These are phyloP conservation scores for Fistularia tabacaria DNA, from an alignment of 2,797 vertebrate species.

Conservation along the genomic window DNA sequence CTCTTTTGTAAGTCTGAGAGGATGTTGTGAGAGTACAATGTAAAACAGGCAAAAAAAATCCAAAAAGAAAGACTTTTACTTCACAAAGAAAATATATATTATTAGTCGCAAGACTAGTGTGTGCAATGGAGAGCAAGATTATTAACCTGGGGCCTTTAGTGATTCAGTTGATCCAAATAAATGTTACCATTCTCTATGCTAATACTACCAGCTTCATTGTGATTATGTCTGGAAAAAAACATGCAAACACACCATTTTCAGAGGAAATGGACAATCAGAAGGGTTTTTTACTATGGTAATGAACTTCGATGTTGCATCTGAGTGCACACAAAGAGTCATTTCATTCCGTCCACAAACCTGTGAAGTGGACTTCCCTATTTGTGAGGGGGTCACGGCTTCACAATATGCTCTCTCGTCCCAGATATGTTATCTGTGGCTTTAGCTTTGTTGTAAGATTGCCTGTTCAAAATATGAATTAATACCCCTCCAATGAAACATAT, in stretches of 20 bases:
- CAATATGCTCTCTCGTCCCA: conserved; percentile 56
- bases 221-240: conserved; percentile 12
- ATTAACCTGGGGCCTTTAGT: conserved; percentile 13
- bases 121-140: conserved; percentile 13
- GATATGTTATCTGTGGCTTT: conserved; percentile 63
- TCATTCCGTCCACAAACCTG: conserved; percentile 55
- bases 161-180: conserved; percentile 37
- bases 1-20: conserved; percentile 21
- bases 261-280: conserved; percentile 47
- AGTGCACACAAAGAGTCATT: conserved; percentile 58
- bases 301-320: conserved; percentile 34
- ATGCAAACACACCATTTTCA: conserved; percentile 45
- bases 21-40: conserved; percentile 18
- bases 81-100: conserved; percentile 28
- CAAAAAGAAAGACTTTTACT: conserved; percentile 44
- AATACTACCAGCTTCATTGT: conserved; percentile 41
- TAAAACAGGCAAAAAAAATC: conserved; percentile 33
- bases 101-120: background rate
- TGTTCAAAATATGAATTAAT: conserved; percentile 73
- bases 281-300: conserved; percentile 55
- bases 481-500: conserved; percentile 69
- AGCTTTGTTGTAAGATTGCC: conserved; percentile 67
- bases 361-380: conserved; percentile 66
- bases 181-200: conserved; percentile 48
- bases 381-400: conserved; percentile 55